Conservation (phyloP, 2,888 invertebrate species). For the Arenicola marina region DNA sequence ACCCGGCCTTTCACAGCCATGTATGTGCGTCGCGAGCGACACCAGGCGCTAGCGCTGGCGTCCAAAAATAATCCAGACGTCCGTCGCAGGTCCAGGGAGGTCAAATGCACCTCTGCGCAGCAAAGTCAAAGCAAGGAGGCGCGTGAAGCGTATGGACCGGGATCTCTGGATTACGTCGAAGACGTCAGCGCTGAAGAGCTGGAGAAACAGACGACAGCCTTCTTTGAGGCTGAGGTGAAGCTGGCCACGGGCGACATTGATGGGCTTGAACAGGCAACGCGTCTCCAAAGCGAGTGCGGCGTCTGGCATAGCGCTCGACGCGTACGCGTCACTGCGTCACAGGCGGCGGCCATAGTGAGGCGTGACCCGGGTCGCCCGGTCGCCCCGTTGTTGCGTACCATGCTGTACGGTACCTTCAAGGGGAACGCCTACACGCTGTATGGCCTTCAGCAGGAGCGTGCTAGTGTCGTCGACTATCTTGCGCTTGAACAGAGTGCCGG, state of each 20-base stretch:
- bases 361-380: neutral
- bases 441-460: neutral
- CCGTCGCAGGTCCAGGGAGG: neutral
- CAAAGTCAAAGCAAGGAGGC: too few relatives aligned
- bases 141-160: neutral
- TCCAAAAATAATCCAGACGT: too few relatives aligned
- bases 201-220: neutral
- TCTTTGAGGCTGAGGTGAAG: neutral
- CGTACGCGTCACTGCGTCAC: neutral
- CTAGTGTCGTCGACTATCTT: neutral
- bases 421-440: neutral
- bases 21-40: too few relatives aligned
- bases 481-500: neutral
- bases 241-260: too few relatives aligned
- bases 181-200: neutral
- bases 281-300: neutral
- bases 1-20: too few relatives aligned
- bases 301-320: neutral
- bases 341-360: neutral
- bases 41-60: too few relatives aligned
- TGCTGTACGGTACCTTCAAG: neutral
- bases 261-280: neutral
- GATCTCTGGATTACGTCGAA: neutral
- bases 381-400: neutral
- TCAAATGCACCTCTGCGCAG: neutral